Percentiles rank a stretch among this genome's conserved stretches.
Evolutionary conservation across 2,888 invertebrate genomes (phyloP).

Genomic region (Linnaemya vulpina): DNA sequence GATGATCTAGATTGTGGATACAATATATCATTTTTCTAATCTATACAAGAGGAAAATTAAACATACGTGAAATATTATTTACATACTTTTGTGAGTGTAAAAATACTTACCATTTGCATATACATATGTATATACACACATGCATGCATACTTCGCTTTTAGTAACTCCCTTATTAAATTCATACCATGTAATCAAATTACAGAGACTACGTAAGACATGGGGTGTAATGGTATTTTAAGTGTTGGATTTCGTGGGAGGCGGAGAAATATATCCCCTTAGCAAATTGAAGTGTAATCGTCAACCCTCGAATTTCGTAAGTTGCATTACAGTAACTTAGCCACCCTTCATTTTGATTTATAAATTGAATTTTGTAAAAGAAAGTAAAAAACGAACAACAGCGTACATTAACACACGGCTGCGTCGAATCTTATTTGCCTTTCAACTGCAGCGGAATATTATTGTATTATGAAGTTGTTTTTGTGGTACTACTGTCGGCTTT

Average conservation of each 20-base stretch:
- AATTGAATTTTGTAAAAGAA: slow-evolving; percentile 43
- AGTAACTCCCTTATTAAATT: slow-evolving; percentile 22
- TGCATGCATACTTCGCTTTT: neutral
- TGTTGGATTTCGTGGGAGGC: slow-evolving; percentile 7
- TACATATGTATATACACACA: slow-evolving; percentile 23
- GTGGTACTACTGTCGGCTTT: neutral
- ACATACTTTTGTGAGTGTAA: neutral
- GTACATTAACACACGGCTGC: neutral
- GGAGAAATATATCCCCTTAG: slow-evolving; percentile 21
- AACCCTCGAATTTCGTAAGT: slow-evolving; percentile 58
- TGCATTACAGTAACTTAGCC: slow-evolving; percentile 55
- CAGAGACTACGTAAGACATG: slow-evolving; percentile 18
- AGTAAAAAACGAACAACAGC: neutral
- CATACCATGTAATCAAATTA: slow-evolving; percentile 25
- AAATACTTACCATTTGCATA: slow-evolving; percentile 52
- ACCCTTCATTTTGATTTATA: slow-evolving; percentile 41
- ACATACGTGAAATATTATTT: no score
- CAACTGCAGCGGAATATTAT: neutral
- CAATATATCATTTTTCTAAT: neutral
- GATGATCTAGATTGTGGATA: no score
- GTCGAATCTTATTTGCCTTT: neutral
- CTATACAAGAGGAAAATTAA: no score
- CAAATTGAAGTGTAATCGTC: slow-evolving; percentile 50
- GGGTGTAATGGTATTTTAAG: slow-evolving; percentile 50
- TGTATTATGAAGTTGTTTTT: neutral